These are phyloP conservation scores for Meriones unguiculatus DNA, from an alignment of 2,113 vertebrate species.

Conservation along the genomic window DNA sequence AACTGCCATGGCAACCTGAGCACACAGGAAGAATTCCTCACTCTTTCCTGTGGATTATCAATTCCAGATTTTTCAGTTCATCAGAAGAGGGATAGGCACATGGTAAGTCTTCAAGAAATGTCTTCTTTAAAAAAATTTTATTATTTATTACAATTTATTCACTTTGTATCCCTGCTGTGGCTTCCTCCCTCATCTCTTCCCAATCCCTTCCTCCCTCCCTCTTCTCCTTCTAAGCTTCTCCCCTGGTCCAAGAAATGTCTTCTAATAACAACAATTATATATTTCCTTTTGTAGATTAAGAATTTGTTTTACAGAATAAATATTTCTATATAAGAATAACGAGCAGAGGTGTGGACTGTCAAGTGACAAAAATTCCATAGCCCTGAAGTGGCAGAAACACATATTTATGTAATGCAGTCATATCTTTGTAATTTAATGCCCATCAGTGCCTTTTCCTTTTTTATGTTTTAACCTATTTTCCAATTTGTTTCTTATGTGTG, in stretches of 20 bases:
- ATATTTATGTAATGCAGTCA: not conserved
- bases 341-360: not conserved
- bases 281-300: not conserved
- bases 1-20: not conserved
- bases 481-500: not conserved
- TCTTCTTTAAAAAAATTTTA: not conserved
- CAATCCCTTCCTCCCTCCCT: no score
- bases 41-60: not conserved
- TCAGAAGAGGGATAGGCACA: not conserved
- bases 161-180: no score
- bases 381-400: not conserved
- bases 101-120: not conserved
- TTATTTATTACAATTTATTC: no score
- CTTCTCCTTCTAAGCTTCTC: no score
- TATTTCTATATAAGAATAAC: not conserved
- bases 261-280: not conserved
- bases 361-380: not conserved
- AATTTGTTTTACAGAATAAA: not conserved
- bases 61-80: not conserved
- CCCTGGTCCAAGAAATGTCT: not conserved
- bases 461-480: not conserved
- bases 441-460: not conserved
- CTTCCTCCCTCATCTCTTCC: no score
- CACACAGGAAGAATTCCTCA: accelerated
- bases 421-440: not conserved